Conservation (phyloP, 2,797 vertebrate genomes). For the Eupleurogrammus muticus region DNA sequence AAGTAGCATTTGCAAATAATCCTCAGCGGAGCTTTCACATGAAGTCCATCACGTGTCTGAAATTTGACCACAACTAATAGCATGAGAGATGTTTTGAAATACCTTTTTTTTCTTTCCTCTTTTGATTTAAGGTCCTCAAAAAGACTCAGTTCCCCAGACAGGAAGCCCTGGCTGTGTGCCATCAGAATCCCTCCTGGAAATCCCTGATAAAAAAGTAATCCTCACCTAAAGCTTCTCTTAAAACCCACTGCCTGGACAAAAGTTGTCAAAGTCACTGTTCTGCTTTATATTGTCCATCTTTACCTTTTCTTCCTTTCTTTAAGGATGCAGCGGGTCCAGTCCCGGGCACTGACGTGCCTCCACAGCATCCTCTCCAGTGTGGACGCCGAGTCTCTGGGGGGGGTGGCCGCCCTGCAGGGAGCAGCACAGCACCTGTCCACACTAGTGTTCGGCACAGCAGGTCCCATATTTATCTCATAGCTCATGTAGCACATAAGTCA, state of each 20-base stretch:
- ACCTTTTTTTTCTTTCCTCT: background rate
- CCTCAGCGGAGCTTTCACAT: background rate
- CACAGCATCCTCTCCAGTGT: slow-evolving; percentile 93
- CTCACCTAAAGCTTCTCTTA: slow-evolving; percentile 5
- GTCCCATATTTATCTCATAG: slow-evolving; percentile 46
- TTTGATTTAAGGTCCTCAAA: slow-evolving; percentile 88
- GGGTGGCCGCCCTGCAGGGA: slow-evolving; percentile 86
- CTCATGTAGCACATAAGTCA: background rate
- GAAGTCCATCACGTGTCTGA: background rate
- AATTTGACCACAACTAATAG: background rate
- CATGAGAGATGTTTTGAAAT: slow-evolving; percentile 6
- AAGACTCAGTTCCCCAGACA: slow-evolving; percentile 90
- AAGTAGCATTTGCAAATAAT: background rate
- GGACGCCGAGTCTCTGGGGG: slow-evolving; percentile 91
- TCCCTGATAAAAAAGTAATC: slow-evolving; percentile 92
- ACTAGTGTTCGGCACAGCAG: slow-evolving; percentile 88
- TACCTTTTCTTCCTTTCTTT: background rate
- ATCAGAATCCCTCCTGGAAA: slow-evolving; percentile 87
- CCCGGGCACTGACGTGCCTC: slow-evolving; percentile 92
- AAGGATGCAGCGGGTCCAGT: slow-evolving; percentile 92
- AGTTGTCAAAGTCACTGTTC: background rate
- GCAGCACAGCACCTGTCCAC: slow-evolving; percentile 91
- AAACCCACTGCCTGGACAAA: background rate
- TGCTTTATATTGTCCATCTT: background rate
- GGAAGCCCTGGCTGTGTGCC: slow-evolving; percentile 88